Evolutionary conservation across 2,113 vertebrate genomes (phyloP).

Genomic region (Glaucomys volans): DNA sequence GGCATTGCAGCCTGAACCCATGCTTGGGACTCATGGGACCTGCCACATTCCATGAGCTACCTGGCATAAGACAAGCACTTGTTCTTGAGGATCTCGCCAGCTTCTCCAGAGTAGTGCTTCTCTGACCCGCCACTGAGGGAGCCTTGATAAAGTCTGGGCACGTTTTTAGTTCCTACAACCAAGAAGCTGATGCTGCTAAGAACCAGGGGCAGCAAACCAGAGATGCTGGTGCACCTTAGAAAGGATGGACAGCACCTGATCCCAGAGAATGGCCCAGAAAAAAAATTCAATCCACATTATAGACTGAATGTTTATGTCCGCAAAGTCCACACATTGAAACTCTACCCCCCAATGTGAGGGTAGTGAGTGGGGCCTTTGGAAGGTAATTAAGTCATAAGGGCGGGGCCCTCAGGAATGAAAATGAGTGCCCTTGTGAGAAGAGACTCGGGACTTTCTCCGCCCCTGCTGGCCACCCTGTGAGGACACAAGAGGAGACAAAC

Average conservation of each 20-base stretch:
- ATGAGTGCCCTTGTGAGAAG: neutral
- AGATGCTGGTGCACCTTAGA: neutral
- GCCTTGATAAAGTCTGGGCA: rapidly evolving
- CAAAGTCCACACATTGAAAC: neutral
- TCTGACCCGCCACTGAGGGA: rapidly evolving
- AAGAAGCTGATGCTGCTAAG: neutral
- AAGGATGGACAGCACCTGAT: too few relatives aligned
- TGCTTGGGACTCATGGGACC: neutral
- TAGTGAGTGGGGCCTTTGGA: neutral
- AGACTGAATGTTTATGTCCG: neutral
- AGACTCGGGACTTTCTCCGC: neutral
- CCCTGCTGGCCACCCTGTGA: too few relatives aligned
- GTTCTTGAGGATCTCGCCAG: too few relatives aligned
- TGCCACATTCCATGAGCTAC: neutral
- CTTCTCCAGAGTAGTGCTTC: too few relatives aligned
- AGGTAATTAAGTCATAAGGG: neutral
- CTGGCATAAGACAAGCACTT: rapidly evolving
- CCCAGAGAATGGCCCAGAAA: too few relatives aligned
- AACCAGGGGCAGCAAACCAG: neutral
- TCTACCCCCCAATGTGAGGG: too few relatives aligned
- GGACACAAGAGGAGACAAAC: too few relatives aligned
- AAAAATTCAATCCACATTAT: neutral
- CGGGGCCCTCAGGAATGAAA: neutral
- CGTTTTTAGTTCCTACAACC: neutral
- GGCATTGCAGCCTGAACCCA: neutral